Evolutionary conservation across 2,113 vertebrate species (phyloP), one percentile per base, ranked within the genome.

Genomic region (Rhabdomys dilectus): DNA sequence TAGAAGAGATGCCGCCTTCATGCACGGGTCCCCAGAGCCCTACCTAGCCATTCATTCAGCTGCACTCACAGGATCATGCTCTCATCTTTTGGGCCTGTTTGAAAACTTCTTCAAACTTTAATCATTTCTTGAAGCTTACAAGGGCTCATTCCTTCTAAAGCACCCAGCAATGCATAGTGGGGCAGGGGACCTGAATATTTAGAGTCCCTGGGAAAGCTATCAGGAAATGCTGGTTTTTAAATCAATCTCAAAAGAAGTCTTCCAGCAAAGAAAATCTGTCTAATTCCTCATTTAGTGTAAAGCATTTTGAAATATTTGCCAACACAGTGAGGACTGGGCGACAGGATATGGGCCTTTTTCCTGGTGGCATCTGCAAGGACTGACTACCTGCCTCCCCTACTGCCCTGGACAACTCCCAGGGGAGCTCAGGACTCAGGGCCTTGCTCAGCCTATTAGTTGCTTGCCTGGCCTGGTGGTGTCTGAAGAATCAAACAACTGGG

Each of bases 271-370:
- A 22, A 36, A 22, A 5, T 3, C 58, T 86, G 42, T 68, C 42
- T 66, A 81, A 92, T 75, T 66, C 53, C 72, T 70, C 29, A 62
- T 34, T 73, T 42, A 68, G 42, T 31, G 95, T 92, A 81, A 91
- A 93, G 68, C 58, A 60, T 88, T 97, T 90, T 72, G 31, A 85
- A 91, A 56, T 92, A 94, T 84, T 82, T 92, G 66, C 62, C 64
- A 92, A 73, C 15, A 60, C 64, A 96, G 84, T 82, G 68, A 96
- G 84, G 66, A 24, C 48, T 64, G 12, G 31, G 19, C 53, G 39
- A 29, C 51, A 82, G 58, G 36, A 72, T 80, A 12, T 31, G 6
- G 78, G 58, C 1, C 48, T 56, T 42, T 70, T 80, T 36, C 39
- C 64, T 5, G 5, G 17, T 7, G 15, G 12, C 19, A 6, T 84